A percentile compares a stretch with the other conserved stretches of the same genome.
Conservation (phyloP, 2,113 vertebrate genomes). For the Neolamprologus hecqui region DNA sequence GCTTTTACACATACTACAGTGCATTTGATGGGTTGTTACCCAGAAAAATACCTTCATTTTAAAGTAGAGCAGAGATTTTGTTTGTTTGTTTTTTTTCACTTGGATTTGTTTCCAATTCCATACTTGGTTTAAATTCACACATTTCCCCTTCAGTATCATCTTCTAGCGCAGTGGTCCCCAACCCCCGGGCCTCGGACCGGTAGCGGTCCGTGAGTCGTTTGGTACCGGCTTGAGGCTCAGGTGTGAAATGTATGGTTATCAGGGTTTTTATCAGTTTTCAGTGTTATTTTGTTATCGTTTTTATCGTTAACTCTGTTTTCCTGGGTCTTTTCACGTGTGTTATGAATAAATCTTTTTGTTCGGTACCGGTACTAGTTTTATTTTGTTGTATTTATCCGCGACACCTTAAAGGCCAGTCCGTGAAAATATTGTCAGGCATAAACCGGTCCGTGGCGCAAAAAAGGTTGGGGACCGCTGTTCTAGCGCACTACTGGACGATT, state of each 20-base stretch:
- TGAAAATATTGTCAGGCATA: background rate
- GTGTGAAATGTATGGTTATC: background rate
- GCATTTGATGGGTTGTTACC: background rate
- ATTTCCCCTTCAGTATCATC: background rate
- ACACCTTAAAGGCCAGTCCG: accelerated
- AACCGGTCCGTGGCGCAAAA: background rate
- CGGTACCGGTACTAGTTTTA: background rate
- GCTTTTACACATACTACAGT: background rate
- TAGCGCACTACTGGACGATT: background rate
- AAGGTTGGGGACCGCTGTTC: accelerated
- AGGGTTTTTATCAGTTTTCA: background rate
- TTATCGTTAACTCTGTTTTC: accelerated
- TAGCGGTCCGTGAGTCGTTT: accelerated
- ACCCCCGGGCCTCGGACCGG: accelerated
- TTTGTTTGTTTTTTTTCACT: background rate
- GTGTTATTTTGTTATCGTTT: accelerated
- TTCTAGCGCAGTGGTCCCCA: background rate
- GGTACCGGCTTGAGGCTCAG: background rate
- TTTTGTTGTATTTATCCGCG: accelerated
- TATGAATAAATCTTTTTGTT: background rate
- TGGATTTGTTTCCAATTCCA: background rate
- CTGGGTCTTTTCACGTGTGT: background rate
- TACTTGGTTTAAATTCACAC: background rate
- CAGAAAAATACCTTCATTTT: background rate
- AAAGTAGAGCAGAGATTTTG: background rate